Evolutionary conservation across 2,113 vertebrate genomes (phyloP).

Genomic region (Amphiprion ocellaris): DNA sequence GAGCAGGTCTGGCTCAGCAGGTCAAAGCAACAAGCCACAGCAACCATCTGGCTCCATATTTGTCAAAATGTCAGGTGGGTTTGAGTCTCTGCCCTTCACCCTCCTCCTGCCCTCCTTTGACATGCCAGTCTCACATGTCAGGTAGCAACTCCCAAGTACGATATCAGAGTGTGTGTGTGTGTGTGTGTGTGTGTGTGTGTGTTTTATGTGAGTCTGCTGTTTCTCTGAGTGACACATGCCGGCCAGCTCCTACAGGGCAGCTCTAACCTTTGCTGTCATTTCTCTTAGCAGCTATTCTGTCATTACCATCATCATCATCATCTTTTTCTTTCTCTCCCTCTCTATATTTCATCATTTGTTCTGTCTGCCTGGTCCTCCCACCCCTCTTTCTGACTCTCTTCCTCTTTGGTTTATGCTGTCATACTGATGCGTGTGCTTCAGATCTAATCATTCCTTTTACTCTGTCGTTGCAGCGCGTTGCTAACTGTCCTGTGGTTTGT

Average conservation of each 20-base stretch:
- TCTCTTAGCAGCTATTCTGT: constrained; percentile 55
- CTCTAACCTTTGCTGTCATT: constrained; percentile 75
- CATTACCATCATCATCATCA: constrained; percentile 39
- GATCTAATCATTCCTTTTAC: constrained; percentile 10
- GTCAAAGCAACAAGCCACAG: constrained; percentile 56
- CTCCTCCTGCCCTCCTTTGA: constrained; percentile 28
- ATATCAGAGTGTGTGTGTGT: background rate
- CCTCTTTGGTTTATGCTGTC: constrained; percentile 25
- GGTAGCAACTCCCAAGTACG: constrained; percentile 35
- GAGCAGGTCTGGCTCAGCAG: constrained; percentile 57
- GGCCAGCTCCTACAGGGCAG: constrained; percentile 49
- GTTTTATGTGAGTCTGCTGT: constrained; percentile 17
- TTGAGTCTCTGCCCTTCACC: constrained; percentile 65
- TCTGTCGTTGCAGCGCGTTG: constrained; percentile 16
- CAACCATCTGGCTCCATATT: constrained; percentile 69
- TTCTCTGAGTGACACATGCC: constrained; percentile 68
- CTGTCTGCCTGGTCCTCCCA: constrained; percentile 7
- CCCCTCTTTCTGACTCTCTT: constrained; percentile 22
- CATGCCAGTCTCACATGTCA: constrained; percentile 22
- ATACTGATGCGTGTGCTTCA: constrained; percentile 36
- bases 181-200: constrained; percentile 1
- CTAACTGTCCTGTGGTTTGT: constrained; percentile 10
- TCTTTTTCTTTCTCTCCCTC: constrained; percentile 5
- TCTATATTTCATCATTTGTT: constrained; percentile 36
- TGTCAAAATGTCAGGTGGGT: constrained; percentile 70